Evolutionary conservation across 53 echinoderm and acorn worm species (phyloP).

Genomic region (Hippasteria phrygiana): DNA sequence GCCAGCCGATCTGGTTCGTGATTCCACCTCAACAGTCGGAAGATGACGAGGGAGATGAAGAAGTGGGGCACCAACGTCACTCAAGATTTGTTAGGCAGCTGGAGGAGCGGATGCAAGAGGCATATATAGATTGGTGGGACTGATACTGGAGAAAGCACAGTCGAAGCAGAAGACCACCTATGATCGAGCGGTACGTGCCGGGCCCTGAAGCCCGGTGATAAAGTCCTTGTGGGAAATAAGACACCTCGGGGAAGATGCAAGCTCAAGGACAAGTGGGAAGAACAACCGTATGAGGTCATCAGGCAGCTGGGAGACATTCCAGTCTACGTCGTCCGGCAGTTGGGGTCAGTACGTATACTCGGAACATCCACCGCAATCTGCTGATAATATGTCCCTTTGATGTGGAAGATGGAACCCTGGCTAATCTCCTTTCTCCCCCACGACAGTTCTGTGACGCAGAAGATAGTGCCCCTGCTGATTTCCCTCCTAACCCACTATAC

Average conservation of each 20-base stretch:
- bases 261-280: conserved; percentile 57
- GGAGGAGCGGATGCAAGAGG: neutral
- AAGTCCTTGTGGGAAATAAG: conserved; percentile 36
- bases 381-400: neutral
- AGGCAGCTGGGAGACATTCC: neutral
- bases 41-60: too few species aligned
- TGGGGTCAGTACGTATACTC: neutral
- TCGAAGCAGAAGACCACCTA: neutral
- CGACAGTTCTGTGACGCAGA: neutral
- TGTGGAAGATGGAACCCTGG: neutral
- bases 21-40: conserved; percentile 1
- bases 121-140: neutral
- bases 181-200: neutral
- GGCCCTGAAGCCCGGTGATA: neutral
- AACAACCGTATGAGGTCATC: conserved; percentile 3
- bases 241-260: conserved; percentile 34
- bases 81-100: conserved; percentile 27
- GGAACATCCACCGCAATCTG: conserved; percentile 32
- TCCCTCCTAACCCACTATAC: too few species aligned
- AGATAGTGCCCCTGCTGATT: neutral
- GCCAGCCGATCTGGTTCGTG: conserved; percentile 19
- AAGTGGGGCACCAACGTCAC: neutral
- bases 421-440: neutral
- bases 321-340: conserved; percentile 17
- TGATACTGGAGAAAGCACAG: neutral